Conservation (phyloP, 2,113 vertebrate genomes). For the Pollachius pollachius region DNA sequence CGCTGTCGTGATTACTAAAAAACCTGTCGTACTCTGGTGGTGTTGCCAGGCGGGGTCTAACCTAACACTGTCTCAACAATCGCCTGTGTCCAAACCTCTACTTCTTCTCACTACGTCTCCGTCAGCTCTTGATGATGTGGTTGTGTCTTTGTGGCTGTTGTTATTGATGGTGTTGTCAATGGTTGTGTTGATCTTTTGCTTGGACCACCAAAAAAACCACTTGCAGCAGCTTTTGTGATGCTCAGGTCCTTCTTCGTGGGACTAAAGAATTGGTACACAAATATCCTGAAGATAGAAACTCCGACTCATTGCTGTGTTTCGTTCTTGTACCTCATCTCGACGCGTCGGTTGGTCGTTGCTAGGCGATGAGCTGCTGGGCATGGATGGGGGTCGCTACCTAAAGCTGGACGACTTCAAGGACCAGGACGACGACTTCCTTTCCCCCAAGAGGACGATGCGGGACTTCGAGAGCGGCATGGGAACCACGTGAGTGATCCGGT, state of each 20-base stretch:
- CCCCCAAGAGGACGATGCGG: conserved; percentile 73
- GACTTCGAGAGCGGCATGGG: conserved; percentile 78
- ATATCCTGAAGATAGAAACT: neutral
- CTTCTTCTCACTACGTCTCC: too few species aligned
- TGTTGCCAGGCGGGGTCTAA: conserved; percentile 58
- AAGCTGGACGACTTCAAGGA: conserved; percentile 81
- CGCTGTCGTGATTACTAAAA: conserved; percentile 64
- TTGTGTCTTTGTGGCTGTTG: too few species aligned
- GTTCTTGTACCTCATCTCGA: neutral
- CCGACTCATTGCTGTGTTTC: neutral
- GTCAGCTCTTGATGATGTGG: too few species aligned
- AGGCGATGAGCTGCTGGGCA: conserved; percentile 78
- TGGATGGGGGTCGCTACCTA: conserved; percentile 76
- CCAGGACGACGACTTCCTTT: conserved; percentile 80
- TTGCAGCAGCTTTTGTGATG: too few species aligned
- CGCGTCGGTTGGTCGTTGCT: conserved; percentile 18
- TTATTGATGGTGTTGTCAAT: too few species aligned
- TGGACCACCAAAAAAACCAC: too few species aligned
- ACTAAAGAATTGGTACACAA: too few species aligned
- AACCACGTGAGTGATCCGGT: conserved; percentile 68
- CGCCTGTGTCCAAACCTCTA: conserved; percentile 32
- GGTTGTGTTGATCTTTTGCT: too few species aligned
- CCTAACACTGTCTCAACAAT: conserved; percentile 24
- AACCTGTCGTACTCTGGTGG: conserved; percentile 49
- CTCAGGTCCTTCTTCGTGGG: too few species aligned